These are phyloP conservation scores for Nothura maculosa DNA, from an alignment of 2,797 vertebrate species.

Conservation along the genomic window DNA sequence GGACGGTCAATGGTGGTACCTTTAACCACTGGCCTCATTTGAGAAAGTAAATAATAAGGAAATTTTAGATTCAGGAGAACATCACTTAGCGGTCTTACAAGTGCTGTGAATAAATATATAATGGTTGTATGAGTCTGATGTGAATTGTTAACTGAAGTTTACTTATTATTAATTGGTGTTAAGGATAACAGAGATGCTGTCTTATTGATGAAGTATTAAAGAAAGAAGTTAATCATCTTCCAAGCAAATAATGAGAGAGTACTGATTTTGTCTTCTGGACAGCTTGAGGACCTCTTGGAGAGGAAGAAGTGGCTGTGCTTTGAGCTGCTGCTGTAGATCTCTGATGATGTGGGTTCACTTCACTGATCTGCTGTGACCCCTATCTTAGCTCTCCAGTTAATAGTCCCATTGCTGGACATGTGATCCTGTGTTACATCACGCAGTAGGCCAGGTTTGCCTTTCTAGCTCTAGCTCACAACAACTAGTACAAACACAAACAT, in stretches of 20 bases:
- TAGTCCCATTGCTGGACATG: rapidly evolving
- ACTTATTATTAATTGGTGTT: not conserved
- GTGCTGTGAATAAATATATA: not conserved
- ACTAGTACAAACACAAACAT: not conserved
- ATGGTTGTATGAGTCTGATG: not conserved
- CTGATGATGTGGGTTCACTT: rapidly evolving
- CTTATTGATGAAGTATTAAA: not conserved
- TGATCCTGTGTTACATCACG: rapidly evolving
- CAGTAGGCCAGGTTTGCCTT: not conserved
- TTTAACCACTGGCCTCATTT: not conserved
- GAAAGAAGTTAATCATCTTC: not conserved
- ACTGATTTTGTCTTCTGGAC: not conserved
- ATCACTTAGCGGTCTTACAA: not conserved
- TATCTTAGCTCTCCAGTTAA: not conserved
- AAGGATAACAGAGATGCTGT: not conserved
- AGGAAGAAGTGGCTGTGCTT: not conserved
- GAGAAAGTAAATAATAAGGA: not conserved
- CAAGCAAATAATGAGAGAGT: not conserved
- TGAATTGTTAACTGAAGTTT: not conserved
- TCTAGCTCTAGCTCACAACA: not conserved
- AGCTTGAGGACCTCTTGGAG: not conserved
- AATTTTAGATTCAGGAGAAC: not conserved
- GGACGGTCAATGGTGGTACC: not conserved
- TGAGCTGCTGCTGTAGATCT: not conserved
- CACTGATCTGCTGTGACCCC: not conserved